A percentile compares a stretch with the other conserved stretches of the same genome.
Evolutionary conservation across 2,888 invertebrate genomes (phyloP).

Genomic region (Tachystola acroxantha): DNA sequence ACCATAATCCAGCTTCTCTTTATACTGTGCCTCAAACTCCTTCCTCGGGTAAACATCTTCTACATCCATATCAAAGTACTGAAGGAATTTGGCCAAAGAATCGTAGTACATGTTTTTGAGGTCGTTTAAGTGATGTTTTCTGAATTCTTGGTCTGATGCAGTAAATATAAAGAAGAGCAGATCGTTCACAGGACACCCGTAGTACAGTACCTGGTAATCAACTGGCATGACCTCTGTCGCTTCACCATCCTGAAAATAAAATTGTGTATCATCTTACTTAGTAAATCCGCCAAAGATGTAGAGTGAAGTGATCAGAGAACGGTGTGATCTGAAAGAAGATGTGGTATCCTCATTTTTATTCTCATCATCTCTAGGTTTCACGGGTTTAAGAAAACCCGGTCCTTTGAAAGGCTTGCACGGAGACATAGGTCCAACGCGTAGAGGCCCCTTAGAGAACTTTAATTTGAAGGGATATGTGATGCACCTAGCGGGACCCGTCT

Average conservation of each 20-base stretch:
- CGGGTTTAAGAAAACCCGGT: no score
- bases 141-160: slow-evolving; percentile 28
- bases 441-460: no score
- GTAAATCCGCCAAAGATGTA: no score
- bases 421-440: no score
- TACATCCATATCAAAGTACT: slow-evolving; percentile 30
- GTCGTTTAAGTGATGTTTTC: slow-evolving; percentile 25
- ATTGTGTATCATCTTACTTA: no score
- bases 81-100: slow-evolving; percentile 21
- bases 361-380: no score
- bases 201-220: slow-evolving; percentile 32
- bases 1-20: slow-evolving; percentile 30
- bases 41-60: slow-evolving; percentile 27
- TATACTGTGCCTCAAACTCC: slow-evolving; percentile 31
- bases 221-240: slow-evolving; percentile 26
- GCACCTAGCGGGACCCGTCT: no score
- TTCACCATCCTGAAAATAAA: slow-evolving; percentile 22
- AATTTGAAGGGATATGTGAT: no score
- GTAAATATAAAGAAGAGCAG: slow-evolving; percentile 30
- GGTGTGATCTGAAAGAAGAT: no score
- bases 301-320: no score
- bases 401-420: no score
- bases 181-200: slow-evolving; percentile 29
- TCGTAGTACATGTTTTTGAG: slow-evolving; percentile 32
- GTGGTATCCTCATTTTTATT: no score